These are phyloP conservation scores for Neogale vison DNA, from an alignment of 2,113 vertebrate species.

Conservation along the genomic window DNA sequence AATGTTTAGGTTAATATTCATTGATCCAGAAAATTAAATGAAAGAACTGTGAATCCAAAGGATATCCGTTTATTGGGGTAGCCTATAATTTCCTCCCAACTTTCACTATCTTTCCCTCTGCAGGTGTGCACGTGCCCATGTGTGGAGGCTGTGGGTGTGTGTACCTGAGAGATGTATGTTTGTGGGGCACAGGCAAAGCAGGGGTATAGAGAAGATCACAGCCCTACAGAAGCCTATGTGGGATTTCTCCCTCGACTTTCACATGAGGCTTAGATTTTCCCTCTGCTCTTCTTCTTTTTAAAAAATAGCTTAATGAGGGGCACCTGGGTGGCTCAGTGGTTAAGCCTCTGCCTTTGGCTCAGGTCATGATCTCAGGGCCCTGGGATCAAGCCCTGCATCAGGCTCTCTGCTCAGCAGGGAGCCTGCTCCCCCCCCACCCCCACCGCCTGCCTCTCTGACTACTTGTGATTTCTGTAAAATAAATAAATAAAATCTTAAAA, in stretches of 20 bases:
- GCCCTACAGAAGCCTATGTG: not conserved
- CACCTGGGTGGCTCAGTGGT: too few species aligned
- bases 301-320: not conserved
- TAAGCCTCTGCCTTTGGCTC: too few species aligned
- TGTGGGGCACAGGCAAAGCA: not conserved
- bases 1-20: not conserved
- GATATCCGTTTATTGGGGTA: not conserved
- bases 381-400: too few species aligned
- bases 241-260: not conserved
- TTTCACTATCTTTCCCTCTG: not conserved
- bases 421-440: too few species aligned
- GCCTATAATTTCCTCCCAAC: not conserved
- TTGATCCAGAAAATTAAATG: not conserved
- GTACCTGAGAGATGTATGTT: not conserved
- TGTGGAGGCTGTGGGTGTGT: accelerated
- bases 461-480: too few species aligned
- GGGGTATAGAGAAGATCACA: not conserved
- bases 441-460: too few species aligned
- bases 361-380: too few species aligned
- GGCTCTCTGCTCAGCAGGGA: too few species aligned
- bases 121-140: too few species aligned
- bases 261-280: not conserved
- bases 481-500: too few species aligned
- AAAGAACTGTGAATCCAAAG: not conserved
- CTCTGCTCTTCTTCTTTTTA: not conserved